phyloP scores from a whole-genome alignment of 2,797 vertebrate genomes.

The Acomys russatus region DNA sequence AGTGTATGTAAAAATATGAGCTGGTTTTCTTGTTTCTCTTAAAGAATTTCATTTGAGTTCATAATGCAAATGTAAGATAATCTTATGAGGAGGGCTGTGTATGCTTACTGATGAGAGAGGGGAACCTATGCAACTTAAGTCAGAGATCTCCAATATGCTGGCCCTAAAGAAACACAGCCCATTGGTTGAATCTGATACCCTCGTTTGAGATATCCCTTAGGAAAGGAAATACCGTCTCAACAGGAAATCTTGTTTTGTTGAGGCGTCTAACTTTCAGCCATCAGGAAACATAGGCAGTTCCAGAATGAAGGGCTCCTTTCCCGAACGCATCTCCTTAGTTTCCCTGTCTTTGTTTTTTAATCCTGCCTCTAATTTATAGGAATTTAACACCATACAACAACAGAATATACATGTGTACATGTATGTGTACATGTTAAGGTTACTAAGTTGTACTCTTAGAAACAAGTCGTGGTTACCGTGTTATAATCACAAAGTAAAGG shows the following conservation, averaged over 20 bases:
- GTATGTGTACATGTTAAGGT: not conserved
- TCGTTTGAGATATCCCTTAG: not conserved
- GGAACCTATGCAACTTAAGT: not conserved
- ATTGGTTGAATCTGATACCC: not conserved
- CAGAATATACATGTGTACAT: not conserved
- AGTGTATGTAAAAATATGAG: not conserved
- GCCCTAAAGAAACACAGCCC: not conserved
- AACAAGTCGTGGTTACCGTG: not conserved
- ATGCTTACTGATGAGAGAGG: not conserved
- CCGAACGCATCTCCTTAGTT: accelerated
- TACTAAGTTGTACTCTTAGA: not conserved
- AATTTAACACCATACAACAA: not conserved
- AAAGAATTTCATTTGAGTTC: not conserved
- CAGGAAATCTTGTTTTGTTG: not conserved
- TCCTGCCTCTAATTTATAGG: not conserved
- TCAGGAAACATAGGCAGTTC: not conserved
- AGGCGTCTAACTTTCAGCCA: not conserved
- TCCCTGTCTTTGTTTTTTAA: not conserved
- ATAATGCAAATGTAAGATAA: not conserved
- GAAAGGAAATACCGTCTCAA: not conserved
- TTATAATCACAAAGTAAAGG: constrained; percentile 4
- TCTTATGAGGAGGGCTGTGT: not conserved
- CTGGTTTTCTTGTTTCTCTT: not conserved
- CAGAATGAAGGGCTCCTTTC: not conserved
- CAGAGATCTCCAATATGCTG: not conserved